phyloP scores from a whole-genome alignment of 30 jellyfish, hydroid and myxozoan species.

The Hydra vulgaris region DNA sequence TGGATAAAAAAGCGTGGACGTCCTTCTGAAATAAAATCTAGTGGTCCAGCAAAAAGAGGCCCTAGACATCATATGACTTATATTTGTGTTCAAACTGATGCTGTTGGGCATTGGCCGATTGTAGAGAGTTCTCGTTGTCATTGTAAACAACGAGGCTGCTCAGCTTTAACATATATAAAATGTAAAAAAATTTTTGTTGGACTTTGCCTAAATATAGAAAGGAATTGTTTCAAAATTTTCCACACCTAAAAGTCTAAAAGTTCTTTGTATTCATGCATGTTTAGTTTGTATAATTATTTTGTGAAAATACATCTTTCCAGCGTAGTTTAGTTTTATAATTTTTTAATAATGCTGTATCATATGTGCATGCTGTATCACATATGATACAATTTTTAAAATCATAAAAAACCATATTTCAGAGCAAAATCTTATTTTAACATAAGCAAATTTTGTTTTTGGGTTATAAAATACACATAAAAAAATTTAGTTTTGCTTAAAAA shows the following conservation, averaged over 20 bases:
- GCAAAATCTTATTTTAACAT: not conserved
- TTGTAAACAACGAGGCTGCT: not conserved
- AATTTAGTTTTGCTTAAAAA: not conserved
- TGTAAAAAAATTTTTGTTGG: not conserved
- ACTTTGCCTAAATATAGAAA: not conserved
- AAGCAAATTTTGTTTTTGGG: not conserved
- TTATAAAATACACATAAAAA: not conserved
- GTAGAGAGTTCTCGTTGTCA: not conserved
- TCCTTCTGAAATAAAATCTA: not conserved
- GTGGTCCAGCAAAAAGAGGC: not conserved
- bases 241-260: not conserved
- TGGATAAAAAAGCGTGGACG: not conserved
- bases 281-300: not conserved
- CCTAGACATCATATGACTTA: not conserved
- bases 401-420: not conserved
- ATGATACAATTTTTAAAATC: not conserved
- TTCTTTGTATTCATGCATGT: not conserved
- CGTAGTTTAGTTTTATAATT: not conserved
- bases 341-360: not conserved
- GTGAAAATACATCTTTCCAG: not conserved
- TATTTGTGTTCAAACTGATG: not conserved
- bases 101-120: not conserved
- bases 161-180: not conserved
- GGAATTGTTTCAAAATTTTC: not conserved
- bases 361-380: not conserved